Conservation (phyloP, 2,797 vertebrate species). For the Halcyon badia region DNA sequence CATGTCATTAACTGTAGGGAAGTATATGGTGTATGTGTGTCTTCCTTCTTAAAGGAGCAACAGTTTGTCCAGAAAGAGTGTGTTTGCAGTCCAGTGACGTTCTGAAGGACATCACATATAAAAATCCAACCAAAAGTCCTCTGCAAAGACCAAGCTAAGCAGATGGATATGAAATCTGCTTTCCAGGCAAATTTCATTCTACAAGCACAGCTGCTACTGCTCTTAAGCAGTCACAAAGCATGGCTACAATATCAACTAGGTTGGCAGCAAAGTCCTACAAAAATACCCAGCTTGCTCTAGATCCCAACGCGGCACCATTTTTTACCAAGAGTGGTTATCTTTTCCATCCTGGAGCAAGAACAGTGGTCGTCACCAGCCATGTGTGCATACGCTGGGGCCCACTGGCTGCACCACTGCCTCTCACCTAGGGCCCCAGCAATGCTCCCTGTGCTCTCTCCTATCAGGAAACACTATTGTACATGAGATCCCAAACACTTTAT, state of each 20-base stretch:
- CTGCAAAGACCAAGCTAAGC: background rate
- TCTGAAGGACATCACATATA: background rate
- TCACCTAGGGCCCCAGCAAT: background rate
- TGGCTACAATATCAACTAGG: background rate
- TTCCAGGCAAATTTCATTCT: background rate
- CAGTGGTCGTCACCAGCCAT: fast-evolving
- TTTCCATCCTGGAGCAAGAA: background rate
- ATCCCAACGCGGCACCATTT: fast-evolving
- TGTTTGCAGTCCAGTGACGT: background rate
- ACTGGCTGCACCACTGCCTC: background rate
- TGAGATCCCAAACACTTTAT: constrained; percentile 23
- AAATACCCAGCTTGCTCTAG: background rate
- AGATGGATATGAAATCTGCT: background rate
- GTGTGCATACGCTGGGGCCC: background rate
- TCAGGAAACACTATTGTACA: background rate
- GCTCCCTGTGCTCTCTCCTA: background rate
- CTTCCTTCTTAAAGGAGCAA: background rate
- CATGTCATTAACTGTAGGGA: background rate
- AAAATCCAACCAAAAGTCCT: background rate
- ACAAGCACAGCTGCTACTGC: background rate
- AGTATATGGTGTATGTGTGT: background rate
- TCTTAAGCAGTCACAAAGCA: background rate
- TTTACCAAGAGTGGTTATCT: background rate
- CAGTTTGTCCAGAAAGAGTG: background rate
- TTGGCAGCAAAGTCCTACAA: background rate